Evolutionary conservation across 2,113 vertebrate genomes (phyloP), one percentile per base, ranked within the genome.

Genomic region (Macroglossus sobrinus): DNA sequence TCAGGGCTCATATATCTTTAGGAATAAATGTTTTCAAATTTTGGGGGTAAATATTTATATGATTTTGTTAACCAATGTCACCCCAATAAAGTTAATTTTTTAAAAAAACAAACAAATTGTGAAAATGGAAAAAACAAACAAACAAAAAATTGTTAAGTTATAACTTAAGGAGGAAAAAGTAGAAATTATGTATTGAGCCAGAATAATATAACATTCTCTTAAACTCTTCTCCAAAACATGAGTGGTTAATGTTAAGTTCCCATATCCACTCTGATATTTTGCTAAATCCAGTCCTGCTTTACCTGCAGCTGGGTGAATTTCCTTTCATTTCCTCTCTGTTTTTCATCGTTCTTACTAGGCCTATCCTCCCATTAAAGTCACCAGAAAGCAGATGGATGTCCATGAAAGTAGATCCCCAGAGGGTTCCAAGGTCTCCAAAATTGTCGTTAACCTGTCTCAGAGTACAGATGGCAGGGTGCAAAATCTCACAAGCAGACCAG

Each of bases 321-420:
- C 5, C 47, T 96, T 97, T 97, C 28, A 95, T 94, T 97, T 96
- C 38, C 21, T 97, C 24, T 93, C 12, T 85, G 94, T 97, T 53
- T 96, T 96, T 95, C 84, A 89, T 79, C 71, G 28, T 91, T 26
- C 57, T 97, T 94, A 79, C 76, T 91, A 68, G 88, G 22, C n/a
- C 79, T 84, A 24, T 81, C 84, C 63, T 95, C 90, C 97, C 45
- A 93, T 80, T 95, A 93, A 97, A 96, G 78, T 93, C 95, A 69
- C 64, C 63, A 90, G 89, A 68, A 96, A 97, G 94, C 97, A 98
- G 98, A 98, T 98, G 98, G 97, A 80, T 82, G 96, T 89, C 81
- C 92, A 76, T 81, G 4, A 1, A 94, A 90, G 89, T 71, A 92
- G 96, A 94, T 95, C 95, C 88, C 93, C 47, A 63, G 61, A 63